A percentile compares a stretch with the other conserved stretches of the same genome.
Conservation (phyloP, 1,140 invertebrate genomes). For the Triops longicaudatus region DNA sequence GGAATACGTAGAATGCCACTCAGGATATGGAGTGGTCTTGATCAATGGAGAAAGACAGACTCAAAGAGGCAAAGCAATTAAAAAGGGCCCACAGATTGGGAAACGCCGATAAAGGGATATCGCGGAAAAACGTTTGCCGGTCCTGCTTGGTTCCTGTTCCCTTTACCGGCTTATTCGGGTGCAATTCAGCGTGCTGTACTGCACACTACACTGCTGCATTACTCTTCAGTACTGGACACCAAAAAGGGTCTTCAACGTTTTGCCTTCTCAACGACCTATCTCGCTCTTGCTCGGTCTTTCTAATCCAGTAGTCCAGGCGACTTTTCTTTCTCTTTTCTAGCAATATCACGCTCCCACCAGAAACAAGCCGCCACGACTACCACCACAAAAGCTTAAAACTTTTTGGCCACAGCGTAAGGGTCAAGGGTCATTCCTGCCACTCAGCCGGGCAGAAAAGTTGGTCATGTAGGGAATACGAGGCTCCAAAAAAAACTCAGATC, state of each 20-base stretch:
- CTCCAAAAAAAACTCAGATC: too few species aligned
- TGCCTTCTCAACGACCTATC: neutral
- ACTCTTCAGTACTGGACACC: too few species aligned
- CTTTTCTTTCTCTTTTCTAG: neutral
- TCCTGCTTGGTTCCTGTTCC: too few species aligned
- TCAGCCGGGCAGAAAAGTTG: neutral
- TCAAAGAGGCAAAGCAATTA: neutral
- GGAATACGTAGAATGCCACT: neutral
- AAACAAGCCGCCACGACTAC: too few species aligned
- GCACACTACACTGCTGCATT: neutral
- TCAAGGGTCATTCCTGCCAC: constrained; percentile 14
- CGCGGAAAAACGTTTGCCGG: too few species aligned
- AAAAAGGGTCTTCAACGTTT: neutral
- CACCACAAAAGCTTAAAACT: neutral
- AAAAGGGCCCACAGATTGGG: neutral
- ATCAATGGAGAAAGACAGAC: neutral
- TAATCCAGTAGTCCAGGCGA: neutral
- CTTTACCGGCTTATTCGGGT: neutral
- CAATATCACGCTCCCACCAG: constrained; percentile 9
- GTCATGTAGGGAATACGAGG: too few species aligned
- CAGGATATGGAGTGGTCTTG: neutral
- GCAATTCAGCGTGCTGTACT: neutral
- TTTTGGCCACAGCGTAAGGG: neutral
- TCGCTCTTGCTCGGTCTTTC: neutral
- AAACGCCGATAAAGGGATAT: neutral